These are phyloP conservation scores for Pampusana beccarii DNA, from an alignment of 2,113 vertebrate genomes.

Conservation along the genomic window DNA sequence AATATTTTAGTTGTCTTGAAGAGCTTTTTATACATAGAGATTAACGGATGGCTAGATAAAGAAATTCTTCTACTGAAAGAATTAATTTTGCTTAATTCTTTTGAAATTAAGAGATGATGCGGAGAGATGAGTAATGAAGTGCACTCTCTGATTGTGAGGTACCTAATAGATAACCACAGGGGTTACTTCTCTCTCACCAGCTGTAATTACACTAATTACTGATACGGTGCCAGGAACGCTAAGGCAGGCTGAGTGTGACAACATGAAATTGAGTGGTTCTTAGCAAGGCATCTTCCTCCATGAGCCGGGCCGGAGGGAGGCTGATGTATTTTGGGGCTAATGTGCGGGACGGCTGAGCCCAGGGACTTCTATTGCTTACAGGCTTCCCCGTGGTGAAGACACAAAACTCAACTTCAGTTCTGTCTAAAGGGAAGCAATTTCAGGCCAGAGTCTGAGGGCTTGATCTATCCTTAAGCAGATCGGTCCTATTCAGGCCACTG, in stretches of 20 bases:
- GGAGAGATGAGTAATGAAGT: slow-evolving; percentile 64
- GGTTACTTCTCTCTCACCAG: slow-evolving; percentile 63
- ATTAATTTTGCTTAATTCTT: slow-evolving; percentile 71
- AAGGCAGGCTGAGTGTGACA: slow-evolving; percentile 44
- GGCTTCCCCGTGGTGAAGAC: neutral
- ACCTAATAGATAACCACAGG: slow-evolving; percentile 72
- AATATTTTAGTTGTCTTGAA: slow-evolving; percentile 65
- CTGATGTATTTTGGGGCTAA: neutral
- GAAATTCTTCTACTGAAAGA: slow-evolving; percentile 54
- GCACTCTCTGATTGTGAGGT: slow-evolving; percentile 58
- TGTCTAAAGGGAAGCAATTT: neutral
- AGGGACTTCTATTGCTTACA: neutral
- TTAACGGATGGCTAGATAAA: slow-evolving; percentile 61
- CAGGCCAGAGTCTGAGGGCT: neutral
- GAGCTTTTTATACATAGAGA: slow-evolving; percentile 48
- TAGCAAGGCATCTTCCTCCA: neutral
- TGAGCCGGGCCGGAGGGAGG: neutral
- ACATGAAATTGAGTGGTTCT: slow-evolving; percentile 1
- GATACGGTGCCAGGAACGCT: slow-evolving; percentile 49
- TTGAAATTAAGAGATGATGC: slow-evolving; percentile 68
- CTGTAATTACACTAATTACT: slow-evolving; percentile 74
- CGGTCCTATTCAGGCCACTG: neutral
- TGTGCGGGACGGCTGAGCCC: neutral
- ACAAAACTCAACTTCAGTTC: neutral
- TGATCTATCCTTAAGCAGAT: neutral